Percentiles rank a stretch among this genome's conserved stretches.
phyloP scores from a whole-genome alignment of 2,113 vertebrate species.

The Percopsis transmontana region DNA sequence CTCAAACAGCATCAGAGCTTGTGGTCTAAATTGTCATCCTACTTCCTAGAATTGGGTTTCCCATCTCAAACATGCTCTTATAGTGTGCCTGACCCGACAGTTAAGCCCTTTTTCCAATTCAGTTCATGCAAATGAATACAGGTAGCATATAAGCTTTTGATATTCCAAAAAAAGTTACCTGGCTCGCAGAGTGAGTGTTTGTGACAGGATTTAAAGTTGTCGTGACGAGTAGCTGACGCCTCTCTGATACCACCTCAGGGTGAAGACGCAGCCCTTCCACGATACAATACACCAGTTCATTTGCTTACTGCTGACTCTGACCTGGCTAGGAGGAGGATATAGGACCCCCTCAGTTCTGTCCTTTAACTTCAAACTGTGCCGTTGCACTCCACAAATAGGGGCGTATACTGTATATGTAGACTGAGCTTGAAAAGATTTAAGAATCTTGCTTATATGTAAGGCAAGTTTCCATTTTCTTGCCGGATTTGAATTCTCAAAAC shows the following conservation, averaged over 20 bases:
- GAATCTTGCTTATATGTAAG: too few species aligned
- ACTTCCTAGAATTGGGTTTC: not conserved
- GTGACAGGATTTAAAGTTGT: not conserved
- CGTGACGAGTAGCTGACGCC: not conserved
- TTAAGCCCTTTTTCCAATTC: not conserved
- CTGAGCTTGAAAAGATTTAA: too few species aligned
- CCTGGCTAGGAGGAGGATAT: slow-evolving; percentile 13
- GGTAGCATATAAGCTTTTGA: not conserved
- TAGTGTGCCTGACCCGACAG: not conserved
- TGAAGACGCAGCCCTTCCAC: slow-evolving; percentile 11
- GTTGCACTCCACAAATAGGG: not conserved
- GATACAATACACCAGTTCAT: slow-evolving; percentile 13
- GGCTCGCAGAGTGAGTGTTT: not conserved
- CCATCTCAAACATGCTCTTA: not conserved
- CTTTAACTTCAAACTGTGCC: not conserved
- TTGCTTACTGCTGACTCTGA: slow-evolving; percentile 1
- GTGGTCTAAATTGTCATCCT: not conserved
- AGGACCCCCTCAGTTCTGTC: slow-evolving; percentile 39
- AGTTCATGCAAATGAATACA: not conserved
- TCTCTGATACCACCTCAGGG: slow-evolving; percentile 33
- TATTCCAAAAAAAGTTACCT: not conserved
- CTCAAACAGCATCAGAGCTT: not conserved
- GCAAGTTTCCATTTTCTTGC: too few species aligned
- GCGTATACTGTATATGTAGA: too few species aligned
- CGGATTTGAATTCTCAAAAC: too few species aligned